Evolutionary conservation across 2,797 vertebrate species (phyloP).

Genomic region (Sebastes hopkinsi): DNA sequence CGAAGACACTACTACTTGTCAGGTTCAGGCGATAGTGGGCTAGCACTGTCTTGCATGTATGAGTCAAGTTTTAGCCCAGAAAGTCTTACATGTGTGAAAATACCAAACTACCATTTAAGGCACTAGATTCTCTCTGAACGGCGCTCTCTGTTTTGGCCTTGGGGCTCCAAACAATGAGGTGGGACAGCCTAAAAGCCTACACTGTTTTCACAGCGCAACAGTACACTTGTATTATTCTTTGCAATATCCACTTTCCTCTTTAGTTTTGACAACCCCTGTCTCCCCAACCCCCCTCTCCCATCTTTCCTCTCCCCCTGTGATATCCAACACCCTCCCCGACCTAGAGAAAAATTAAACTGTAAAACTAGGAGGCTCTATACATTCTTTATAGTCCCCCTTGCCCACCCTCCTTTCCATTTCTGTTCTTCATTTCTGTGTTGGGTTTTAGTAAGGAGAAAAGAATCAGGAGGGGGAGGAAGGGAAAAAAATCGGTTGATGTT

Average conservation of each 20-base stretch:
- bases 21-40: constrained; percentile 15
- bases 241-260: constrained; percentile 66
- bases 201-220: constrained; percentile 55
- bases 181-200: constrained; percentile 39
- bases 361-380: constrained; percentile 50
- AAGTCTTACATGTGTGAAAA: constrained; percentile 42
- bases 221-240: constrained; percentile 68
- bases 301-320: constrained; percentile 36
- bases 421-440: constrained; percentile 59
- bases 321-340: constrained; percentile 35
- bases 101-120: constrained; percentile 50
- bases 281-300: constrained; percentile 25
- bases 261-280: constrained; percentile 60
- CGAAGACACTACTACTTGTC: constrained; percentile 31
- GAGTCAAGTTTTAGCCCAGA: constrained; percentile 32
- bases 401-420: constrained; percentile 34
- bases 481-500: constrained; percentile 67
- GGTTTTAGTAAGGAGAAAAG: constrained; percentile 53
- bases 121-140: constrained; percentile 18
- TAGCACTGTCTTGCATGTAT: background rate
- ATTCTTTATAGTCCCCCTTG: constrained; percentile 43
- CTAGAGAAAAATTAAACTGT: constrained; percentile 40
- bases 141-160: constrained; percentile 33
- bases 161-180: constrained; percentile 40
- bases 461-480: constrained; percentile 40